These are phyloP conservation scores for Phanerotoma sp. DNA, from an alignment of 2,888 invertebrate genomes.

Conservation along the genomic window DNA sequence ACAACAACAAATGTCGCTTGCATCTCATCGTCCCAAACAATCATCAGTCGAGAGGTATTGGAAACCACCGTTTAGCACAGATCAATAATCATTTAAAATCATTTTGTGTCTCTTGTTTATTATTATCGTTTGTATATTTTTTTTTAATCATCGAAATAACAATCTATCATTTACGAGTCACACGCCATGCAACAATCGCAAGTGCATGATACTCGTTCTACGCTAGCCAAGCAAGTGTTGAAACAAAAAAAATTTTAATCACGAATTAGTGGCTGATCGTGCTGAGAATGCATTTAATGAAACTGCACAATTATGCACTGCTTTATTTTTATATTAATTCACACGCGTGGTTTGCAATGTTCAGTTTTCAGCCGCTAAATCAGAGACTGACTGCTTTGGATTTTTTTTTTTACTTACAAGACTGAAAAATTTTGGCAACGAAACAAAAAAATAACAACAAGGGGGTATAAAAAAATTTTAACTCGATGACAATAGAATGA, in stretches of 20 bases:
- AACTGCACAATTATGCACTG: conserved; percentile 25
- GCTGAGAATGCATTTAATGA: conserved; percentile 10
- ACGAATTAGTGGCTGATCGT: conserved; percentile 7
- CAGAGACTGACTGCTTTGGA: conserved; percentile 14
- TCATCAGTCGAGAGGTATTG: conserved; percentile 65
- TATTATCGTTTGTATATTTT: conserved; percentile 10
- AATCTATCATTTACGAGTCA: conserved; percentile 10
- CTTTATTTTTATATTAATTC: conserved; percentile 16
- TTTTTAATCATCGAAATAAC: conserved; percentile 7
- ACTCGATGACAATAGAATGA: conserved; percentile 9
- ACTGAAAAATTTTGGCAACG: conserved; percentile 15
- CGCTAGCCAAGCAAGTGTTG: conserved; percentile 4
- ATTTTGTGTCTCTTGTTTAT: conserved; percentile 14
- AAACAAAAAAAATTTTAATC: neutral
- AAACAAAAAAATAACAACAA: no score
- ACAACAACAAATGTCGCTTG: conserved; percentile 53
- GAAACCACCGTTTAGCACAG: conserved; percentile 67
- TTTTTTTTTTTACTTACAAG: conserved; percentile 8
- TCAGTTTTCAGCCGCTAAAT: conserved; percentile 12
- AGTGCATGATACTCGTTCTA: conserved; percentile 20
- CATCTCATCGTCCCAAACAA: conserved; percentile 51
- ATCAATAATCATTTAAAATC: conserved; percentile 26
- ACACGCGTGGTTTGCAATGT: conserved; percentile 18
- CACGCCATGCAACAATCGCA: conserved; percentile 9
- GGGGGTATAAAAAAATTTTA: no score